These are phyloP conservation scores for Leptinotarsa lineolata DNA, from an alignment of 1,140 invertebrate species.

Conservation along the genomic window DNA sequence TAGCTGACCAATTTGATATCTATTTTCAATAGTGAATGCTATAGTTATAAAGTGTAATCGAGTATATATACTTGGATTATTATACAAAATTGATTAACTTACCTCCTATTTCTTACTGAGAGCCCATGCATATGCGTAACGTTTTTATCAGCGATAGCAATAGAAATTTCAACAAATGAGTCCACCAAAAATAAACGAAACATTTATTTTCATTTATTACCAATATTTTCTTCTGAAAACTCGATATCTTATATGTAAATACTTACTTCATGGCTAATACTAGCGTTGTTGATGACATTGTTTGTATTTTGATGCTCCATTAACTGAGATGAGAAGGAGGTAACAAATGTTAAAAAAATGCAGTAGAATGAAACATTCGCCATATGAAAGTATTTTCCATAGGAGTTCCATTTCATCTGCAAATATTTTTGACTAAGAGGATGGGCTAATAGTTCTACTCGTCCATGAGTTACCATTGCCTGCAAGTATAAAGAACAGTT, in stretches of 20 bases:
- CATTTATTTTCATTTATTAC: too few species aligned
- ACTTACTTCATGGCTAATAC: slow-evolving; percentile 29
- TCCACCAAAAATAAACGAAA: too few species aligned
- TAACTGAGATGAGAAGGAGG: slow-evolving; percentile 65
- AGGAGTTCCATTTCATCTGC: slow-evolving; percentile 87
- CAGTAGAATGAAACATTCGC: slow-evolving; percentile 76
- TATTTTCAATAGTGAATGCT: too few species aligned
- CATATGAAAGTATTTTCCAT: slow-evolving; percentile 83
- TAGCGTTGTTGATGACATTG: slow-evolving; percentile 28
- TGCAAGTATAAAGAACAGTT: slow-evolving; percentile 48
- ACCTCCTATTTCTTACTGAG: too few species aligned
- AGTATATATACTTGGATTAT: too few species aligned
- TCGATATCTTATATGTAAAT: not conserved
- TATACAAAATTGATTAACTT: too few species aligned
- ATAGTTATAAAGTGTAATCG: too few species aligned
- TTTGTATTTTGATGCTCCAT: slow-evolving; percentile 44
- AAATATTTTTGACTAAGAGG: slow-evolving; percentile 82
- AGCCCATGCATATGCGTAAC: too few species aligned
- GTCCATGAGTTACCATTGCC: slow-evolving; percentile 80
- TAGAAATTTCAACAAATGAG: too few species aligned
- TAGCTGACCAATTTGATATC: too few species aligned
- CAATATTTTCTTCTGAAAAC: too few species aligned
- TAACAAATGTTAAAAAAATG: slow-evolving; percentile 75
- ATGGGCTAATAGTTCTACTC: slow-evolving; percentile 80
- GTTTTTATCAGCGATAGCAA: too few species aligned